Evolutionary conservation across 2,113 vertebrate species (phyloP), one percentile per base, ranked within the genome.

Genomic region (Triplophysa siluroides): DNA sequence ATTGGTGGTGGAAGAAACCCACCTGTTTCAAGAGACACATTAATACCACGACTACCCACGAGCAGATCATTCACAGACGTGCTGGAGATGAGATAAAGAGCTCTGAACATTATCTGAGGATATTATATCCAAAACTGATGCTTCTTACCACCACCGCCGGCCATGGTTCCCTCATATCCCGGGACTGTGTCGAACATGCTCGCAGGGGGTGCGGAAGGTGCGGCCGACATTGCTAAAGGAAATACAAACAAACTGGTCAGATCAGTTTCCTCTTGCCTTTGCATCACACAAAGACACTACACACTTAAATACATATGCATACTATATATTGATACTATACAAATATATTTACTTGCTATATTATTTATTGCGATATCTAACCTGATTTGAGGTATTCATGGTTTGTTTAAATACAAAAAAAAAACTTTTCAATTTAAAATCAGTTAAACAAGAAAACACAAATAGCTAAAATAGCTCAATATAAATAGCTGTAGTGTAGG

Each of bases 101-200:
- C 5, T 38, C 7, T 38, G 33, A 38, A 38, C 10, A 56, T 24
- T 5, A 14, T 18, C 69, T 50, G 10, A n/a, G 23, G 6, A 9
- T 74, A 12, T 56, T 64, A 9, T 38, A 56, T 56, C 38, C 16
- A 67, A 10, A 23, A 60, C 33, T 43, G 2, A 61, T 61, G 18
- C 19, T 45, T 45, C 83, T 87, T 66, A 92, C 91, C 90, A 60
- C 76, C 80, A 87, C 88, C 88, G 38, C 87, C 91, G 2, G 60
- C 11, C 12, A 81, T 1, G 0, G 75, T 90, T 74, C 82, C 87
- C 43, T 93, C 92, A 16, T 93, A 93, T 3, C 92, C 92, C 0
- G 92, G 90, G 2, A 93, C 78, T 4, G 10, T 88, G 63, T 71
- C 83, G 1, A 88, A 92, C 83, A 85, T 87, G 76, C 78, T 81